phyloP scores from a whole-genome alignment of 2,113 vertebrate species.

The Neofelis nebulosa region DNA sequence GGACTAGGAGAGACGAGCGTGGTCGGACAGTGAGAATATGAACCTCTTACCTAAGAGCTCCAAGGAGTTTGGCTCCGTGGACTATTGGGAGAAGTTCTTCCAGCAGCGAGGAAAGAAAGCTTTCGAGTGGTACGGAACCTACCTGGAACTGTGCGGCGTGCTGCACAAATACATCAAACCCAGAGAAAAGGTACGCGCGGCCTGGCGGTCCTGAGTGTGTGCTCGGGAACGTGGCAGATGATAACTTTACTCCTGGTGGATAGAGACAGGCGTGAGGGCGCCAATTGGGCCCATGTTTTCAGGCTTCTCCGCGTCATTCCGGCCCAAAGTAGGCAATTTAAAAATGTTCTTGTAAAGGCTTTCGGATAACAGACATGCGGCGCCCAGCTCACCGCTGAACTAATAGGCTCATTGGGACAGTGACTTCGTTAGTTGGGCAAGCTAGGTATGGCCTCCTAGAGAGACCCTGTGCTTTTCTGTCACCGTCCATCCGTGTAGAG shows the following conservation, averaged over 20 bases:
- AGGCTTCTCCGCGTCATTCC: not conserved
- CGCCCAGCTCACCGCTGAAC: not conserved
- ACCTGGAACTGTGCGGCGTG: conserved; percentile 92
- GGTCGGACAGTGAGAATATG: conserved; percentile 80
- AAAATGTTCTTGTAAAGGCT: not conserved
- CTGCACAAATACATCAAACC: conserved; percentile 94
- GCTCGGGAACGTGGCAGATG: not conserved
- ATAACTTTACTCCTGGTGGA: not conserved
- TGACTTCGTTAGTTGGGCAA: not conserved
- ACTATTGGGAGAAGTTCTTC: conserved; percentile 98
- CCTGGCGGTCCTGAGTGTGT: not conserved
- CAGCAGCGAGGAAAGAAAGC: conserved; percentile 90
- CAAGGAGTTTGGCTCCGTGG: conserved; percentile 91
- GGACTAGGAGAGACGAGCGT: not conserved
- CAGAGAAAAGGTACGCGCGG: conserved; percentile 91
- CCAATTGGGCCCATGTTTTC: not conserved
- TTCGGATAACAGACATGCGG: not conserved
- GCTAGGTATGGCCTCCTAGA: not conserved
- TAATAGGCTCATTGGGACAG: not conserved
- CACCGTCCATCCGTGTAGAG: not conserved
- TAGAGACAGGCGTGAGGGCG: not conserved
- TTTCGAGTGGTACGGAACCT: conserved; percentile 98
- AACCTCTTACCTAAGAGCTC: conserved; percentile 91
- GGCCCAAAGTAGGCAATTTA: not conserved
- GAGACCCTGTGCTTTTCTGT: not conserved